These are phyloP conservation scores for Gadus chalcogrammus DNA, from an alignment of 2,113 vertebrate species.

Conservation along the genomic window DNA sequence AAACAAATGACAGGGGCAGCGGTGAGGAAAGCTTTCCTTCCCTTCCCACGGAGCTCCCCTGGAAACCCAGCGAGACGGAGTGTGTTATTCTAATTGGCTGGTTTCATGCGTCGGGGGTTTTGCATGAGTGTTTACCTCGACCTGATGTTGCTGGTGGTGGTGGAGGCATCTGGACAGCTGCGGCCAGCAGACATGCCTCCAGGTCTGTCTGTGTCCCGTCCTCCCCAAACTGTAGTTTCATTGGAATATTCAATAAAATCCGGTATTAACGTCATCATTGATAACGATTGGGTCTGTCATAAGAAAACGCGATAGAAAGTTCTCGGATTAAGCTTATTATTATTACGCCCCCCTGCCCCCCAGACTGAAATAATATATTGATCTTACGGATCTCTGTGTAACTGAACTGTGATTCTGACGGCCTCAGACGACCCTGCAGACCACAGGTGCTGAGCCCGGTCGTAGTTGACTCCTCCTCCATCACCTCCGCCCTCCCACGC, in stretches of 20 bases:
- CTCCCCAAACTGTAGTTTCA: too few species aligned
- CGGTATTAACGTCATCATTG: too few species aligned
- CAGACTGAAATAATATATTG: not conserved
- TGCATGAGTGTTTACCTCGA: not conserved
- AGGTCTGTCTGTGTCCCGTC: not conserved
- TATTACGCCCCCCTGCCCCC: too few species aligned
- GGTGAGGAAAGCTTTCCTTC: constrained; percentile 41
- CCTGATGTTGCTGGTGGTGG: not conserved
- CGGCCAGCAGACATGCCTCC: not conserved
- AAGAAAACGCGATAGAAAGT: too few species aligned
- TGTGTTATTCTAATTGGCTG: constrained; percentile 27
- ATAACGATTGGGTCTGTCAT: too few species aligned
- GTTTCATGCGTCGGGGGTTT: constrained; percentile 6
- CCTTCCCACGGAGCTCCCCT: constrained; percentile 42
- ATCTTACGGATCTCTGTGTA: not conserved
- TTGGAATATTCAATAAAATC: too few species aligned
- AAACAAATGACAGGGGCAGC: constrained; percentile 48
- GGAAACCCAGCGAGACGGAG: constrained; percentile 31
- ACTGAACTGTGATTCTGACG: constrained; percentile 9
- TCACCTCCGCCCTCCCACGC: constrained; percentile 22
- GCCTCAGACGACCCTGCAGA: constrained; percentile 49
- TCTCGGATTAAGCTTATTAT: too few species aligned
- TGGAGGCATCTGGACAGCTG: not conserved
- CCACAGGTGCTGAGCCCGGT: not conserved
- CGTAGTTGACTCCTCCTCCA: not conserved